phyloP scores from a whole-genome alignment of 2,888 invertebrate species.

The Crepidodera aurea region DNA sequence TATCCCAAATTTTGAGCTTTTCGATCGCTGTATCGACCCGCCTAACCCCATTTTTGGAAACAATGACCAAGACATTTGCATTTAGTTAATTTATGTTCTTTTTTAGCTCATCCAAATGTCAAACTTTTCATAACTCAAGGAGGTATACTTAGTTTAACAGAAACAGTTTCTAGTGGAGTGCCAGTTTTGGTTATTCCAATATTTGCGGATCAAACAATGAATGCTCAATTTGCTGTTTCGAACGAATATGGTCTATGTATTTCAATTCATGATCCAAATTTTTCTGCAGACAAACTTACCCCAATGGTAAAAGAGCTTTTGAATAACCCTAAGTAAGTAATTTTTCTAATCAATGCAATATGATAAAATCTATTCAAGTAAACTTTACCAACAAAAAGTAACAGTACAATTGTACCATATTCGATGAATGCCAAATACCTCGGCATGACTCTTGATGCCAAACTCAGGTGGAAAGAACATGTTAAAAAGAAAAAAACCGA shows the following conservation, averaged over 20 bases:
- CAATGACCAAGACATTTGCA: too few relatives aligned
- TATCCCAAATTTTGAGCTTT: too few relatives aligned
- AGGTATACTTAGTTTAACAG: conserved; percentile 44
- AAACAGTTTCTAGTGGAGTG: conserved; percentile 44
- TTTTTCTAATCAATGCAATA: too few relatives aligned
- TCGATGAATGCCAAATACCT: too few relatives aligned
- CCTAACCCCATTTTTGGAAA: too few relatives aligned
- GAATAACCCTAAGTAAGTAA: conserved; percentile 26
- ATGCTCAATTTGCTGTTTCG: conserved; percentile 17
- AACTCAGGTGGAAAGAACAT: not conserved
- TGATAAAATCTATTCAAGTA: too few relatives aligned
- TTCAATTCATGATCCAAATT: conserved; percentile 1
- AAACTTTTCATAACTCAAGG: conserved; percentile 45
- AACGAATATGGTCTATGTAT: not conserved
- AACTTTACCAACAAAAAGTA: too few relatives aligned
- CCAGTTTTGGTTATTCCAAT: conserved; percentile 45
- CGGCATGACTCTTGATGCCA: too few relatives aligned
- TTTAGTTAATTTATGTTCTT: too few relatives aligned
- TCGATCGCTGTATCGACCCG: too few relatives aligned
- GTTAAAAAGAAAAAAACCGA: not conserved
- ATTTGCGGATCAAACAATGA: conserved; percentile 44
- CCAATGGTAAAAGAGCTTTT: conserved; percentile 10
- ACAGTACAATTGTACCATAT: too few relatives aligned
- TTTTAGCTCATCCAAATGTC: conserved; percentile 45
- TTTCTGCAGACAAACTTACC: conserved; percentile 14